Percentiles rank a stretch among this genome's conserved stretches.
Conservation (phyloP, 2,888 invertebrate species). For the Serrognathus titanus region DNA sequence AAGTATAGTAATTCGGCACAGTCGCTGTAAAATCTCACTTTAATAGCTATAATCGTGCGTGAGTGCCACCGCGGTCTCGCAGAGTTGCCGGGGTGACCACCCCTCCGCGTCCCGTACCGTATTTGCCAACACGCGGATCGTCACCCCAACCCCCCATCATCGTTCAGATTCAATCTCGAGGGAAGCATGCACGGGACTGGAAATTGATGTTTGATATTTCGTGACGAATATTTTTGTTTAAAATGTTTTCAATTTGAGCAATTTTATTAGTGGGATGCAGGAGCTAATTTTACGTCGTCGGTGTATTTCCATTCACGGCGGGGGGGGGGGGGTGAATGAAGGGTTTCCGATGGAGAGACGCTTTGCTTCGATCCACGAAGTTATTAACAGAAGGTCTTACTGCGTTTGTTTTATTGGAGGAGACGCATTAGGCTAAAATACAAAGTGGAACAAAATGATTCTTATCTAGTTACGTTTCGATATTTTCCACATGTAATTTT, state of each 20-base stretch:
- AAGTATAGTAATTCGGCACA: conserved; percentile 37
- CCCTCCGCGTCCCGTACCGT: conserved; percentile 31
- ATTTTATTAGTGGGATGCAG: conserved; percentile 10
- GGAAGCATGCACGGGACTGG: conserved; percentile 31
- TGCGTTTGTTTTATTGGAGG: no score
- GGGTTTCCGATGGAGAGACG: background rate
- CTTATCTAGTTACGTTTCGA: no score
- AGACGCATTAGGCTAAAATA: no score
- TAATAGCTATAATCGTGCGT: conserved; percentile 47
- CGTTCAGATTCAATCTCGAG: conserved; percentile 36
- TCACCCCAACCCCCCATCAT: conserved; percentile 30
- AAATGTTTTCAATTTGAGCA: conserved; percentile 13
- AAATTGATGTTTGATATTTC: conserved; percentile 38
- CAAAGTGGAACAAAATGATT: no score
- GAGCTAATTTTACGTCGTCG: conserved; percentile 16
- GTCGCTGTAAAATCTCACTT: conserved; percentile 43
- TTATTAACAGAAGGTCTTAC: no score
- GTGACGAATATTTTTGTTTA: conserved; percentile 16
- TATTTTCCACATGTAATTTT: no score
- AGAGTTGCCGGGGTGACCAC: conserved; percentile 42
- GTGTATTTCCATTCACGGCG: background rate
- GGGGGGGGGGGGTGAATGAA: background rate
- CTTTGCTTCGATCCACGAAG: no score
- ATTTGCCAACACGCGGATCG: conserved; percentile 40
- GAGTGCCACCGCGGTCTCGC: conserved; percentile 41